Base-by-base conservation (phyloP, 2,888 invertebrate species). In the Spicauda simplicius region DNA sequence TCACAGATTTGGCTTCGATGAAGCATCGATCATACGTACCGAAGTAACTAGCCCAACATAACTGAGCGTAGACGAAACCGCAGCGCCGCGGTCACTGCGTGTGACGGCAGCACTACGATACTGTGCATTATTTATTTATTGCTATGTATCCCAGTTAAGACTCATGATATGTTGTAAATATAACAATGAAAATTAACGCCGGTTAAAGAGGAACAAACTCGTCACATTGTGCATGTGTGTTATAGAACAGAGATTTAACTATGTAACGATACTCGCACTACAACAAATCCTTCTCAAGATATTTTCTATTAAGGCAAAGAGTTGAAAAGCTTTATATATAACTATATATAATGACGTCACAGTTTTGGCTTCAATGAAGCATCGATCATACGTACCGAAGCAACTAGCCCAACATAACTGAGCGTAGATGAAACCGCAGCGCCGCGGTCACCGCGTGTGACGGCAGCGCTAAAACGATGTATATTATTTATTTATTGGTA, bases 361-460 rank as follows among this genome's bases (percentile, higher is more conserved):
- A 33, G 41, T 14, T 41, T 41, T 10, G 8, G 41, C 41, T 41
- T 41, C 16, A 48, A 48, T 48, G 16, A 48, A 48, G 48, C 48
- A 16, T 48, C 48, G 11, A 48, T 48, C 48, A 48, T 4, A 16
- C 41, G 12, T 41, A 14, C 16, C 16, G 48, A 48, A 48, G 48
- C 48, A 16, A 7, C 7, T 14, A 48, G 48, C 48, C 16, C 41
- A 5, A 41, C 41, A 14, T 14, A 41, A 14, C 41, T 41, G 10
- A 33, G 33, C 10, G 14, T 3, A 14, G 25, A 16, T 7, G 12
- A 18, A 12, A 19, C 62, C 62, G 45, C 62, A 62, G 20, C 8
- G 14, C 7, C 14, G 62, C 33, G 60, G 62, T 62, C 45, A 18
- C 16, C 54, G 62, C 54, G 18, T 53, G 45, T 45, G 62, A 62